Percentiles rank a stretch among this genome's conserved stretches.
phyloP scores from a whole-genome alignment of 2,888 invertebrate genomes.

The Muschampia plurimacula region DNA sequence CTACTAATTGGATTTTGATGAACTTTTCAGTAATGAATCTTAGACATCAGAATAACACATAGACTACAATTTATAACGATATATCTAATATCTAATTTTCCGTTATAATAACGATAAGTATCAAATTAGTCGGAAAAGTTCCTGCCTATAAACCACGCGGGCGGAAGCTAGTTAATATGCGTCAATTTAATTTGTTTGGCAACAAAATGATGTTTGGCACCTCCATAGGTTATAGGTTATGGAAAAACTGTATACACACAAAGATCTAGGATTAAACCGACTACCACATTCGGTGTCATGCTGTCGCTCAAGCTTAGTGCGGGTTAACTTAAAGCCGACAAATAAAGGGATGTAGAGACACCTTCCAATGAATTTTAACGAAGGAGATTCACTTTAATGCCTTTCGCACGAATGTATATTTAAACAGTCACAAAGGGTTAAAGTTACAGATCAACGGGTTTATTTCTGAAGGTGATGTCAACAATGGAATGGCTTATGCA shows the following conservation, averaged over 20 bases:
- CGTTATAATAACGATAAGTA: no score
- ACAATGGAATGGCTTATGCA: conserved; percentile 47
- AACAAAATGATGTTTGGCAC: no score
- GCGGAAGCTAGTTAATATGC: no score
- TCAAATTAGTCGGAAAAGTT: no score
- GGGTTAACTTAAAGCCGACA: conserved; percentile 55
- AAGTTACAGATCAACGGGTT: conserved; percentile 57
- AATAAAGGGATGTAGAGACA: conserved; percentile 60
- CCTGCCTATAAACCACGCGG: no score
- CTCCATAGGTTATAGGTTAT: no score
- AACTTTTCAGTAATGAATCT: no score
- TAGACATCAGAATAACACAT: no score
- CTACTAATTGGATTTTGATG: no score
- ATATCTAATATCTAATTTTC: no score
- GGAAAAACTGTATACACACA: neutral
- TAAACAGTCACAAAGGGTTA: conserved; percentile 61
- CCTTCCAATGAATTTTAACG: conserved; percentile 67
- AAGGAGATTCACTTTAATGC: conserved; percentile 60
- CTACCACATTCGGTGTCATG: conserved; percentile 21
- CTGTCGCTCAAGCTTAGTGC: conserved; percentile 42
- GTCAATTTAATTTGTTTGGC: no score
- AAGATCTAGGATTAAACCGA: conserved; percentile 11
- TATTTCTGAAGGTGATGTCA: conserved; percentile 50
- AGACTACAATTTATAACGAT: no score
- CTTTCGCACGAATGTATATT: conserved; percentile 60